A percentile compares a stretch with the other conserved stretches of the same genome.
phyloP scores from a whole-genome alignment of 1,140 invertebrate species.

The Drosophila sp. region DNA sequence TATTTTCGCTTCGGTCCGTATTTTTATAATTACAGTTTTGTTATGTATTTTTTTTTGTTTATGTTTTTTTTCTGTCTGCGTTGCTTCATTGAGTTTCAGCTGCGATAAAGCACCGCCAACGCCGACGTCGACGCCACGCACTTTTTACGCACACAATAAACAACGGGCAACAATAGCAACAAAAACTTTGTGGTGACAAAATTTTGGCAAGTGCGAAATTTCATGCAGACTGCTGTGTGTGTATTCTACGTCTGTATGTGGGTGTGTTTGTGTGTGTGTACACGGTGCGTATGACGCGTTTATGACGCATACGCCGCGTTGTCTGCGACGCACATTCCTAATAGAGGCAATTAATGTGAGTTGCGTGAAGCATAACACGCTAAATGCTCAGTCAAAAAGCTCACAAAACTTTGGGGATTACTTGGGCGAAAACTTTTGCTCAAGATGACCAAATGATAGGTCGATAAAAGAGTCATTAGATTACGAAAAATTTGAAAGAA shows the following conservation, averaged over 20 bases:
- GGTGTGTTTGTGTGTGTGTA: conserved; percentile 15
- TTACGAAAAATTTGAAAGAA: too few species aligned
- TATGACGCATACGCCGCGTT: conserved; percentile 68
- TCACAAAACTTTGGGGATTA: neutral
- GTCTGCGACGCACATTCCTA: conserved; percentile 55
- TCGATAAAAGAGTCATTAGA: too few species aligned
- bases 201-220: conserved; percentile 51
- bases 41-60: conserved; percentile 23
- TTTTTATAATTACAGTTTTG: neutral
- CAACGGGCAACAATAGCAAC: conserved; percentile 19
- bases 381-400: neutral
- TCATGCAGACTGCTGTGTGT: conserved; percentile 52
- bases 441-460: too few species aligned
- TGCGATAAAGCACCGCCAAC: conserved; percentile 61
- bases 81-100: conserved; percentile 62
- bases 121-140: conserved; percentile 58
- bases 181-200: conserved; percentile 31
- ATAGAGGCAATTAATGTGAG: conserved; percentile 29
- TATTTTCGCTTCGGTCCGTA: neutral
- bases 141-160: conserved; percentile 58
- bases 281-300: conserved; percentile 53
- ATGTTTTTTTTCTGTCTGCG: conserved; percentile 41
- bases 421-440: too few species aligned
- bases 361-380: neutral
- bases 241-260: conserved; percentile 2